Percentiles rank a stretch among this genome's conserved stretches.
phyloP scores from a whole-genome alignment of 2,888 invertebrate species.

The Ephialtes manifestator region DNA sequence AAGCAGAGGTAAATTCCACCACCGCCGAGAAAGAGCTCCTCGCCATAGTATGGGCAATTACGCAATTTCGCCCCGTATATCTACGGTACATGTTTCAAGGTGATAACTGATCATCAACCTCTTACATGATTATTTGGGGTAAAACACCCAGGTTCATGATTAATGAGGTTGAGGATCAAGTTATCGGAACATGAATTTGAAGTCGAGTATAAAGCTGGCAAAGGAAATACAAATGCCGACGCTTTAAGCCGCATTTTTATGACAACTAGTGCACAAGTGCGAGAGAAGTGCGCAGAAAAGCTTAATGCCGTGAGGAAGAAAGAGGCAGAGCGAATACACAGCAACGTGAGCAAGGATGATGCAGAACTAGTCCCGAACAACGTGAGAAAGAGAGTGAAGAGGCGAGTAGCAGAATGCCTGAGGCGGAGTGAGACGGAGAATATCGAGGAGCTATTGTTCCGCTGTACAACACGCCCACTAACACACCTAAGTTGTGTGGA shows the following conservation, averaged over 20 bases:
- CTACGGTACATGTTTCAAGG: neutral
- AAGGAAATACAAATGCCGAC: no score
- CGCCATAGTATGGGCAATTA: conserved; percentile 41
- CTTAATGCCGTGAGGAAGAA: no score
- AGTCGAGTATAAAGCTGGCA: no score
- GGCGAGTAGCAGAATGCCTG: no score
- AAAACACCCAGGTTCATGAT: conserved; percentile 34
- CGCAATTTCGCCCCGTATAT: neutral
- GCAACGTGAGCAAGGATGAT: no score
- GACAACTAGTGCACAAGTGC: neutral
- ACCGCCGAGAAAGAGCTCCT: conserved; percentile 44
- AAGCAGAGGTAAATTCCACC: conserved; percentile 43
- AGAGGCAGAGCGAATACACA: no score
- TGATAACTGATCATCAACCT: neutral
- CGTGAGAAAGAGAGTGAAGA: no score
- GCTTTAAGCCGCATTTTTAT: conserved; percentile 1
- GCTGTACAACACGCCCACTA: no score
- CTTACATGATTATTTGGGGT: neutral
- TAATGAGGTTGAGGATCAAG: neutral
- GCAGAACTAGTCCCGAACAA: no score
- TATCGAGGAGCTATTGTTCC: no score
- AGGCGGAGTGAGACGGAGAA: no score
- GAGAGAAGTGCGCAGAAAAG: neutral
- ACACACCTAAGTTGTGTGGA: no score
- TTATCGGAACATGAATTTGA: neutral